Evolutionary conservation across 2,888 invertebrate genomes (phyloP).

Genomic region (Drosophila anomelani): DNA sequence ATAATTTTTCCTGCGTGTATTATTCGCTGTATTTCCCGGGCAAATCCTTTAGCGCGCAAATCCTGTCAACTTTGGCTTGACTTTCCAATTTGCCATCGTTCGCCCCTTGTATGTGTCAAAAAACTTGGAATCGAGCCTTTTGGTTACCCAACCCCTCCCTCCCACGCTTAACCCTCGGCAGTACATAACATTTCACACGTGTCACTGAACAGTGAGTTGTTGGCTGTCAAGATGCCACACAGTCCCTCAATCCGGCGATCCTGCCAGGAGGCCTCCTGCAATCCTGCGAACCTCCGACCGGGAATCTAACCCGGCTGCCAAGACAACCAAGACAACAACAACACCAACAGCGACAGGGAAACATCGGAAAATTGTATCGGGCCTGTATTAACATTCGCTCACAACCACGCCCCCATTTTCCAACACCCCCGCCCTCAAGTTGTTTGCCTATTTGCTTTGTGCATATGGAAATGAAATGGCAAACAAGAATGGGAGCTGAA

Average conservation of each 20-base stretch:
- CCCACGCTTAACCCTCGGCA: constrained; percentile 35
- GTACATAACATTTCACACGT: constrained; percentile 71
- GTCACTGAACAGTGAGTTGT: constrained; percentile 69
- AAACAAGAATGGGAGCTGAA: constrained; percentile 61
- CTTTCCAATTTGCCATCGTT: constrained; percentile 66
- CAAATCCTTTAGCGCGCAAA: constrained; percentile 67
- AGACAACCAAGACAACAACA: constrained; percentile 48
- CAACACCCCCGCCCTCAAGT: constrained; percentile 33
- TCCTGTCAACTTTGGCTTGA: constrained; percentile 68
- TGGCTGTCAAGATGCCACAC: constrained; percentile 57
- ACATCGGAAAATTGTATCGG: constrained; percentile 25
- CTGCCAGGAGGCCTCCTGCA: constrained; percentile 9
- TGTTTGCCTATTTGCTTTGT: constrained; percentile 75
- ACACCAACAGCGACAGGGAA: not conserved
- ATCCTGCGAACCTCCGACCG: constrained; percentile 3
- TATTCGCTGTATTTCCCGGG: constrained; percentile 53
- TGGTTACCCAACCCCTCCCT: not conserved
- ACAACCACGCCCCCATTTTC: constrained; percentile 17
- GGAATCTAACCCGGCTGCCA: constrained; percentile 52
- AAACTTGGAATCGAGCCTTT: constrained; percentile 47
- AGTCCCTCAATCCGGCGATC: constrained; percentile 16
- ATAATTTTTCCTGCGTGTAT: constrained; percentile 7
- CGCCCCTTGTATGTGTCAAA: constrained; percentile 67
- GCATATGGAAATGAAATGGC: constrained; percentile 79
- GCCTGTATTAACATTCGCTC: constrained; percentile 36